Evolutionary conservation across 2,113 vertebrate species (phyloP), one percentile per base, ranked within the genome.

Genomic region (Passer domesticus): DNA sequence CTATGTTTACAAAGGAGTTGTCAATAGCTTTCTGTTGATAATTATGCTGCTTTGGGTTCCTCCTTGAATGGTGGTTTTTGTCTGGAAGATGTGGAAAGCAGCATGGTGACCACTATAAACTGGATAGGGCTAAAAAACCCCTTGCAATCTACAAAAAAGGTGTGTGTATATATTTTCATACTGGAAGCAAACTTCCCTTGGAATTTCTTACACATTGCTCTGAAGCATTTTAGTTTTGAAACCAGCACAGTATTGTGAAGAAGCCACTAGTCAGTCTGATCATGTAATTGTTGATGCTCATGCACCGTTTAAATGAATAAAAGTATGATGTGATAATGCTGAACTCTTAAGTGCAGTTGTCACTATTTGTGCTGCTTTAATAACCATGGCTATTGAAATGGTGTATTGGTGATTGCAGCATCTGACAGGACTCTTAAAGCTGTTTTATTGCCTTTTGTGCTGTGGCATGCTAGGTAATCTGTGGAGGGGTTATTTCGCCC

Each of bases 101-200:
- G 16, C 15, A 22, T 15, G 27, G 27, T 67, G n/a, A 21, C 27
- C 11, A 8, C 35, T 58, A 9, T 24, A 10, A 6, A 2, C 3
- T 83, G 2, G 2, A 22, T 2, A 55, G 63, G 30, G 21, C 53
- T 35, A 53, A 60, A 75, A 59, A 30, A 2, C 0, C 13, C 23
- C 62, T 35, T 31, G 44, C 70, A 43, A 25, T 73, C 35, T 49
- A 33, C 22, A 16, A 53, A 59, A 69, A 52, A 33, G 33, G 7
- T 0, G 0, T 24, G 2, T 41, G 0, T 21, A 2, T 37, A 3
- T 68, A 1, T 58, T 35, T 70, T 53, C 10, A 10, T 22, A n/a
- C 13, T 43, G 11, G 68, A 58, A 83, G n/a, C 7, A 39, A 44
- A 52, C 22, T 70, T 55, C 49, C 52, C 73, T 84, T 89, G 25